Evolutionary conservation across 1,140 invertebrate species (phyloP), one percentile per base, ranked within the genome.

Genomic region (Drosophila sturtevanti): DNA sequence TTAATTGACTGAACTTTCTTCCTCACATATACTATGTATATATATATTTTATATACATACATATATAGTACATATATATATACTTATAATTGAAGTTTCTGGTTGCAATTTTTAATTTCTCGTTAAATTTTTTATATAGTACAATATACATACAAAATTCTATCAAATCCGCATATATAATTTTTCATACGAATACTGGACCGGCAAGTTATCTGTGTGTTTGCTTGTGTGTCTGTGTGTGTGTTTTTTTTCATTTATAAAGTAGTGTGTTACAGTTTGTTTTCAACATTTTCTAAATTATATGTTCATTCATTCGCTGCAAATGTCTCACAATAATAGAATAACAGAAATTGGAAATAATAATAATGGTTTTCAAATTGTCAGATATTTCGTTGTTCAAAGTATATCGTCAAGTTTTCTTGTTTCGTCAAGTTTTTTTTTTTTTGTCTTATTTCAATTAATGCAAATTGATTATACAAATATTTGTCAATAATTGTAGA

Each of bases 121-220:
- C 27, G 27, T 31, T 31, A 4, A 31, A 22, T 48, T 38, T 14
- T 31, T 31, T 55, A 16, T 81, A 62, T 73, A 66, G 59, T 77
- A 80, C 55, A 62, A 72, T 67, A 68, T 74, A 67, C 66, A 79
- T 79, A 82, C 63, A 68, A 76, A 67, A 41, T 68, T 56, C n/a
- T 79, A 73, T 76, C 65, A 77, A 63, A 59, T 70, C 65, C 68
- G 41, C 37, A 38, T 77, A 64, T 55, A 21, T 34, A 59, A 70
- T 11, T 44, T 72, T 37, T 24, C 55, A 55, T 69, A 61, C 61
- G 62, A 87, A 87, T 87, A 87, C 84, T 87, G 84, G 84, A 89
- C 84, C 84, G 84, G 84, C 84, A 87, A 87, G 79, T 85, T 77
- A 54, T 60, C 77, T 69, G 62, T 67, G 51, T 86, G 69, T 68